Evolutionary conservation across 2,888 invertebrate genomes (phyloP).

Genomic region (Cyclophora punctaria): DNA sequence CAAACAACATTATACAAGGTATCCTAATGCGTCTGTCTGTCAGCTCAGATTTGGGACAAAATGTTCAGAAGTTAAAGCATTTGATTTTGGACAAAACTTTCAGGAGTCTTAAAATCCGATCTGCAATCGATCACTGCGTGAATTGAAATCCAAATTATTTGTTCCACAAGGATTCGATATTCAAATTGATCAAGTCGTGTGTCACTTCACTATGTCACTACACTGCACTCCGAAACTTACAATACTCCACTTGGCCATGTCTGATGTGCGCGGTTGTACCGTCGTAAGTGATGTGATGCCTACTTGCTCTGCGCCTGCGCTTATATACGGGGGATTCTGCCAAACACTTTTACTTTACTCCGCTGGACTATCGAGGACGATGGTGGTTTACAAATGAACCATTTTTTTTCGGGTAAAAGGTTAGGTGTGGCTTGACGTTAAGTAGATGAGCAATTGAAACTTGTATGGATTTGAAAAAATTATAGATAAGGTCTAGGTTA

Average conservation of each 20-base stretch:
- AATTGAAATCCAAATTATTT: constrained; percentile 5
- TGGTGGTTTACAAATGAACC: constrained; percentile 48
- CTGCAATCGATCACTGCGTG: too few species aligned
- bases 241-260: constrained; percentile 66
- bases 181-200: too few species aligned
- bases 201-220: constrained; percentile 21
- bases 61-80: too few species aligned
- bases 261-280: constrained; percentile 41
- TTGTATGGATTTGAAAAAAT: background rate
- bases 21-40: too few species aligned
- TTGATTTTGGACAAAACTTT: too few species aligned
- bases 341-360: constrained; percentile 63
- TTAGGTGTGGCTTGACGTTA: constrained; percentile 18
- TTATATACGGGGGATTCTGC: constrained; percentile 62
- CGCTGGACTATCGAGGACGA: constrained; percentile 50
- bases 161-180: constrained; percentile 10
- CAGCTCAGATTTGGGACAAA: too few species aligned
- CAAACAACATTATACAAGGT: too few species aligned
- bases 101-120: background rate
- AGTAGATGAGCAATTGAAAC: constrained; percentile 3
- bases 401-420: constrained; percentile 36
- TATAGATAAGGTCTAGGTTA: background rate
- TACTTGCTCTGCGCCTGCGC: constrained; percentile 30
- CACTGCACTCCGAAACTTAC: constrained; percentile 71
- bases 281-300: constrained; percentile 55